Percentiles rank a stretch among this genome's conserved stretches.
Evolutionary conservation across 2,113 vertebrate species (phyloP).

Genomic region (Rhegmatorhina hoffmannsi): DNA sequence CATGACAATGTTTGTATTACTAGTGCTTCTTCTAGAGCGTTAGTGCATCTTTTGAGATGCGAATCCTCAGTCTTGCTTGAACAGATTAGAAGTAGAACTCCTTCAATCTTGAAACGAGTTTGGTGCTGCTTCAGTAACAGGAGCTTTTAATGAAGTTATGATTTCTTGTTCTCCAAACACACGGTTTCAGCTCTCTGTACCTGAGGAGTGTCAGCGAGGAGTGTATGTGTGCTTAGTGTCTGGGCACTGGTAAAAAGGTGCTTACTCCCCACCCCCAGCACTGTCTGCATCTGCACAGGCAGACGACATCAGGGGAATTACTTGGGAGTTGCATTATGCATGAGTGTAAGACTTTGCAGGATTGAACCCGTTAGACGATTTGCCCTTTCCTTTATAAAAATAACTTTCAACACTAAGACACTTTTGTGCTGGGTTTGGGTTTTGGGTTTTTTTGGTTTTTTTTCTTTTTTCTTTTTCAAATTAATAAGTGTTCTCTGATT

Average conservation of each 20-base stretch:
- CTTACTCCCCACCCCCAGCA: neutral
- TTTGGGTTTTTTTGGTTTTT: neutral
- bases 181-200: fast-evolving
- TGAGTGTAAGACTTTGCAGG: neutral
- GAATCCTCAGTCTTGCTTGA: neutral
- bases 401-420: neutral
- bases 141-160: neutral
- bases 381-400: neutral
- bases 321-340: neutral
- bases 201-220: neutral
- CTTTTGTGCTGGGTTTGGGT: neutral
- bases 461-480: neutral
- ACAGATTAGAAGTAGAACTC: neutral
- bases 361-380: neutral
- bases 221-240: fast-evolving
- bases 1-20: neutral
- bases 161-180: neutral
- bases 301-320: neutral
- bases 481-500: neutral
- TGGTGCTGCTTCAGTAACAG: neutral
- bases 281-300: neutral
- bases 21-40: neutral
- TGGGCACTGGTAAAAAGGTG: neutral
- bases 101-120: neutral
- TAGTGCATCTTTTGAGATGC: slow-evolving; percentile 1